A percentile compares a stretch with the other conserved stretches of the same genome.
phyloP scores from a whole-genome alignment of 2,888 invertebrate genomes.

The Endomychus coccineus region DNA sequence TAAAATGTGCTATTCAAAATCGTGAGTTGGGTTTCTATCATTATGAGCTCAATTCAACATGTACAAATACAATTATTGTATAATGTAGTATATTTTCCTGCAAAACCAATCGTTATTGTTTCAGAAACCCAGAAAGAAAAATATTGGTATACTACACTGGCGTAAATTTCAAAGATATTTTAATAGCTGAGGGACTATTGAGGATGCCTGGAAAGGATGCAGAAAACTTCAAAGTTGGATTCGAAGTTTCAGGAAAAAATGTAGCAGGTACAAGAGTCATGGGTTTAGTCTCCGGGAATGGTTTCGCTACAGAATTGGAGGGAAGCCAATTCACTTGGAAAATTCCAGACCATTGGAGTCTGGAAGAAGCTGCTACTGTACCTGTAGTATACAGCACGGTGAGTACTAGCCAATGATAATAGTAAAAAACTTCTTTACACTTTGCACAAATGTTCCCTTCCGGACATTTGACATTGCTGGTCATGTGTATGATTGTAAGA shows the following conservation, averaged over 20 bases:
- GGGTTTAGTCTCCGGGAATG: slow-evolving; percentile 42
- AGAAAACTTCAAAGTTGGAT: slow-evolving; percentile 75
- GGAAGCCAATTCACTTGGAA: slow-evolving; percentile 47
- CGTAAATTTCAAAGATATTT: slow-evolving; percentile 92
- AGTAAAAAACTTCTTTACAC: too few relatives aligned
- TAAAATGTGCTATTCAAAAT: too few relatives aligned
- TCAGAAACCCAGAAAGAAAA: slow-evolving; percentile 5
- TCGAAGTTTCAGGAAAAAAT: slow-evolving; percentile 64
- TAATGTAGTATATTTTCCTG: too few relatives aligned
- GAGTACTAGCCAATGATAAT: slow-evolving; percentile 24
- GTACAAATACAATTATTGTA: too few relatives aligned
- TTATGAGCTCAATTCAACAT: too few relatives aligned
- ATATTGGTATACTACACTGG: slow-evolving; percentile 68
- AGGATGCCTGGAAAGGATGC: slow-evolving; percentile 88
- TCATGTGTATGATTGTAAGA: too few relatives aligned
- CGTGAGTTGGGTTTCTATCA: too few relatives aligned
- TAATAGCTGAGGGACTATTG: slow-evolving; percentile 90
- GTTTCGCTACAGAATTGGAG: slow-evolving; percentile 48
- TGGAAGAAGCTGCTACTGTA: slow-evolving; percentile 59
- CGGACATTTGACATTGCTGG: too few relatives aligned
- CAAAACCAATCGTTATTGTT: neutral
- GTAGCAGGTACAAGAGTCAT: slow-evolving; percentile 40
- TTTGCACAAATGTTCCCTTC: too few relatives aligned
- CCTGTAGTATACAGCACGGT: slow-evolving; percentile 57
- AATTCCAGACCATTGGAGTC: slow-evolving; percentile 50